Base-by-base conservation (phyloP, 2,797 vertebrate genomes). In the Arremon brunneinucha region DNA sequence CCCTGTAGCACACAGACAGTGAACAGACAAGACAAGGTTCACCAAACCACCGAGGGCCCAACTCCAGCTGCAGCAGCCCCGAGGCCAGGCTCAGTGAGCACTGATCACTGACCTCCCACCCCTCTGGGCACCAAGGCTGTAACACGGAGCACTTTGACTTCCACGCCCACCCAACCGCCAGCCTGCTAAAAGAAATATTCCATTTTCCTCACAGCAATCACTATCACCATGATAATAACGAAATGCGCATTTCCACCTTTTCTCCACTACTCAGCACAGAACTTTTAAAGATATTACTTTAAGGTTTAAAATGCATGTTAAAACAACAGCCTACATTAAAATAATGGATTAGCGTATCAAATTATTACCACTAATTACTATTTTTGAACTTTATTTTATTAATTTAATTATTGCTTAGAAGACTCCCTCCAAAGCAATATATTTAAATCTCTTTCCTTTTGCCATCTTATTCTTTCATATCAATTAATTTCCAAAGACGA, bases 401-500 rank as follows among this genome's bases (percentile, higher is more conserved):
- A 83, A 86, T 93, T 88, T 83, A 26, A n/a, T 68, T 84, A 76
- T 56, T 74, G 52, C 67, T 82, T 81, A 67, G 35, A 92, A 78
- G 70, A 59, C 24, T 78, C 6, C 50, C 37, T 81, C 63, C 44
- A 72, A 87, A 81, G 87, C 20, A 81, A 90, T 75, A 69, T 17
- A 70, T 90, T 77, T 46, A 35, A 55, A 5, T 47, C 43, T 52
- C 86, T 89, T 91, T 79, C 56, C 69, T 87, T 92, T 91, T 94
- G 56, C 70, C 75, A 92, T 62, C 46, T 80, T 93, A 63, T 39
- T 93, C 55, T 90, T 94, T 93, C n/a, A 17, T 84, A 88, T 91
- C 75, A 90, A 91, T 87, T 92, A 95, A 93, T 94, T 95, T 88
- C 79, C 84, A 82, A 94, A 88, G 59, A 95, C 72, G 79, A 91